Conservation (phyloP, 2,797 vertebrate genomes). For the Synanceia verrucosa region DNA sequence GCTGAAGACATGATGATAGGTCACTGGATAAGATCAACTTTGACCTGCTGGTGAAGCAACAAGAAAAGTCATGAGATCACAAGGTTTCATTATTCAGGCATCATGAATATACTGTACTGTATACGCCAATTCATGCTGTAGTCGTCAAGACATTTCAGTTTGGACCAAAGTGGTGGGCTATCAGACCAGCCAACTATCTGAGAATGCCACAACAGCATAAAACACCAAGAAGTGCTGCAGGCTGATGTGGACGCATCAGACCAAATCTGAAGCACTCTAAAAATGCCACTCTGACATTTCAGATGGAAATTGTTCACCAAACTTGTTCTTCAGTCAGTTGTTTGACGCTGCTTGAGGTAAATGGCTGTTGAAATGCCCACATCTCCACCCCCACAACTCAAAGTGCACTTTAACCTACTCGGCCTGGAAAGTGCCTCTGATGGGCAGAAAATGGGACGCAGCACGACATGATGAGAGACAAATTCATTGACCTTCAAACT, state of each 20-base stretch:
- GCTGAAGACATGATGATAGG: no score
- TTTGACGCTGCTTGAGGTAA: neutral
- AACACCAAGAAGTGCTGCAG: neutral
- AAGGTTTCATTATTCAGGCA: no score
- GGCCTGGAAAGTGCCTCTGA: conserved; percentile 15
- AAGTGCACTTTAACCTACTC: conserved; percentile 1
- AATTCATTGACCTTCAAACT: conserved; percentile 18
- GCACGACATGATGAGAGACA: neutral
- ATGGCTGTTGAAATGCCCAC: conserved; percentile 3
- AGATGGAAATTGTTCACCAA: neutral
- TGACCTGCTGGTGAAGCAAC: no score
- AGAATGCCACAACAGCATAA: neutral
- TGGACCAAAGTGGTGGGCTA: neutral
- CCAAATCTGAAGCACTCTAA: neutral
- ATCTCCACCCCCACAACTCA: neutral
- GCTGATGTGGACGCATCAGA: neutral
- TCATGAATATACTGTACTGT: neutral
- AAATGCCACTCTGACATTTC: neutral
- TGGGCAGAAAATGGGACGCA: neutral
- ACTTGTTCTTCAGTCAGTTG: neutral
- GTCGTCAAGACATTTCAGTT: neutral
- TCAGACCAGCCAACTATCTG: neutral
- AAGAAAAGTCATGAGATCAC: no score
- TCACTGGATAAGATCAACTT: no score
- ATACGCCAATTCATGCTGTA: neutral